phyloP scores from a whole-genome alignment of 2,888 invertebrate genomes.

The Cosmia trapezina region DNA sequence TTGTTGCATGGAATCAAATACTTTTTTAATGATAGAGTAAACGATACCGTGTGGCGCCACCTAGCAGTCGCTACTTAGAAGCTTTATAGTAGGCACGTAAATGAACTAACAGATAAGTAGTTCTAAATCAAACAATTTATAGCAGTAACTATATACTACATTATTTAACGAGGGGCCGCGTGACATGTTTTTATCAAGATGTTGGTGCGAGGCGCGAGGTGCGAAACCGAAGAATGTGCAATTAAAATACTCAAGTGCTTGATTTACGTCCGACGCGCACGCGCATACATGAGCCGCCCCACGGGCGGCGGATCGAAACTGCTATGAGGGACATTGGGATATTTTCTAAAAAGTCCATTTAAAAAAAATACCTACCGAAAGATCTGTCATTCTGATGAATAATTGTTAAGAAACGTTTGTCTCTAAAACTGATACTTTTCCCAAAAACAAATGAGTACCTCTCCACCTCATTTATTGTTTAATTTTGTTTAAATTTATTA shows the following conservation, averaged over 20 bases:
- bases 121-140: conserved; percentile 75
- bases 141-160: conserved; percentile 64
- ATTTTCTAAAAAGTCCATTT: too few relatives aligned
- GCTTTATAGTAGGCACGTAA: conserved; percentile 62
- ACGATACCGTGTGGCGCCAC: conserved; percentile 53
- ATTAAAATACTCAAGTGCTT: conserved; percentile 76
- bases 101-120: conserved; percentile 50
- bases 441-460: too few relatives aligned
- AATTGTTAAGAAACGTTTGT: too few relatives aligned
- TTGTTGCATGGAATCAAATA: conserved; percentile 48
- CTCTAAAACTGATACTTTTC: too few relatives aligned
- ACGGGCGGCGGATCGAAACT: too few relatives aligned
- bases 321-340: too few relatives aligned
- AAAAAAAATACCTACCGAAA: too few relatives aligned
- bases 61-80: conserved; percentile 42
- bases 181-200: conserved; percentile 76
- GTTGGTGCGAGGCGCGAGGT: conserved; percentile 74
- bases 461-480: too few relatives aligned
- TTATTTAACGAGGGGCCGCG: conserved; percentile 74
- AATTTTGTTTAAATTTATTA: too few relatives aligned
- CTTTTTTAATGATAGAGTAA: conserved; percentile 52
- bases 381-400: too few relatives aligned
- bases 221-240: conserved; percentile 75
- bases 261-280: conserved; percentile 71
- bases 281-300: conserved; percentile 39